Percentiles rank a stretch among this genome's conserved stretches.
These are phyloP conservation scores for Anabacerthia variegaticeps DNA, from an alignment of 2,797 vertebrate genomes.

Conservation along the genomic window DNA sequence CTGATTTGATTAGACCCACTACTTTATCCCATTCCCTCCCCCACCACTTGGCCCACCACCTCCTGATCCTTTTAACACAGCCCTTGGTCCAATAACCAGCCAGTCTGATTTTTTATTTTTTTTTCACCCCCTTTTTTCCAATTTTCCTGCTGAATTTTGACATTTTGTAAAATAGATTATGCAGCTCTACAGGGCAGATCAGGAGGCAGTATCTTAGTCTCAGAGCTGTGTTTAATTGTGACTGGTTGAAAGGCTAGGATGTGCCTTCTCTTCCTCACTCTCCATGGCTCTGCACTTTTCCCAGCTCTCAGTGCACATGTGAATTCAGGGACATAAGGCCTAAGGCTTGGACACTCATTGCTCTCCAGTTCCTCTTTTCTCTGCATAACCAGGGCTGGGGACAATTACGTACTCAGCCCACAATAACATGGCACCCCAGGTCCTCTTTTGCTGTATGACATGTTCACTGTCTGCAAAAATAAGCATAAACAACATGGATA, in stretches of 20 bases:
- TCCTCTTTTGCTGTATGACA: background rate
- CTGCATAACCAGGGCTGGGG: background rate
- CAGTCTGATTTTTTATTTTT: background rate
- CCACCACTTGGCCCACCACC: conserved; percentile 70
- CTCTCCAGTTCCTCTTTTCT: background rate
- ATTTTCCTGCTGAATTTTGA: conserved; percentile 67
- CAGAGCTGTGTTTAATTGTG: background rate
- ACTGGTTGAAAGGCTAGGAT: background rate
- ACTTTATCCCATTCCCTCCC: conserved; percentile 74
- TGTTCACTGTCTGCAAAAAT: background rate
- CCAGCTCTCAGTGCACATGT: background rate
- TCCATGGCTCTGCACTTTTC: background rate
- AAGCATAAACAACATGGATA: accelerated
- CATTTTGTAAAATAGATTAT: conserved; percentile 68
- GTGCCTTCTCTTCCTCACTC: background rate
- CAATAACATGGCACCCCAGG: background rate
- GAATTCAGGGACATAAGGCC: background rate
- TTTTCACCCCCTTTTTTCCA: background rate
- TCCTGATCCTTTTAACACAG: conserved; percentile 92
- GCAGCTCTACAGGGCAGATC: conserved; percentile 37
- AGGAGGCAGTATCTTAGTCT: conserved; percentile 6
- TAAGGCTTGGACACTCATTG: background rate
- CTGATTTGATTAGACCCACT: conserved; percentile 91
- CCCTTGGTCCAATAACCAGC: conserved; percentile 66
- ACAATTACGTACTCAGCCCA: background rate